Conservation (phyloP, 92 coral and sea anemone species). For the Muricea muricata region DNA sequence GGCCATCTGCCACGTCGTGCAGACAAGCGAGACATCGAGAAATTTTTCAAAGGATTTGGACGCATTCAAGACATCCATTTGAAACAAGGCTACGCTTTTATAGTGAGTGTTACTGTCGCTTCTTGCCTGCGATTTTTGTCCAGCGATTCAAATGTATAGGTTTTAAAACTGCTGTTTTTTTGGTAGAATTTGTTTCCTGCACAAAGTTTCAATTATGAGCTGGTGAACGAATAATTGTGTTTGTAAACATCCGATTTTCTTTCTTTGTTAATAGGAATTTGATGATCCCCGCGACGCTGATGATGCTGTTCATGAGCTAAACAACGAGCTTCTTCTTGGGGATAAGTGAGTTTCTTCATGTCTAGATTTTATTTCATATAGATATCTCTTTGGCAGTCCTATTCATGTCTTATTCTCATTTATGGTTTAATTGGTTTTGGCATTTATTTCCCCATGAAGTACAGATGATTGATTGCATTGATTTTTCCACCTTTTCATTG, state of each 20-base stretch:
- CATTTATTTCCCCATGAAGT: too few relatives aligned
- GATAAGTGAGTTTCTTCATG: constrained; percentile 69
- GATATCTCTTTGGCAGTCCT: neutral
- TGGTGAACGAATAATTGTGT: neutral
- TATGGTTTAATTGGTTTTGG: too few relatives aligned
- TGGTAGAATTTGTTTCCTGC: neutral
- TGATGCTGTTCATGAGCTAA: constrained; percentile 95
- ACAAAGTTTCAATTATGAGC: neutral
- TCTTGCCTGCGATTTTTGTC: neutral
- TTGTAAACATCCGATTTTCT: neutral
- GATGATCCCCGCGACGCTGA: constrained; percentile 95
- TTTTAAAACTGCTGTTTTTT: neutral
- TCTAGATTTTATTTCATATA: neutral
- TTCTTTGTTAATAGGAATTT: constrained; percentile 75
- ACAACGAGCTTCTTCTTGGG: constrained; percentile 87
- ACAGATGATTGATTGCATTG: too few relatives aligned
- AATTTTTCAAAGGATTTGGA: constrained; percentile 91
- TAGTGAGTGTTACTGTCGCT: constrained; percentile 64
- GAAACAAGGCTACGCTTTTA: constrained; percentile 94
- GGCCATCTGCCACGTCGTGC: constrained; percentile 85
- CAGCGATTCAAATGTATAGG: neutral
- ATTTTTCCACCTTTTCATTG: too few relatives aligned
- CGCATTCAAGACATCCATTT: constrained; percentile 88
- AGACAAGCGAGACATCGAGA: constrained; percentile 81
- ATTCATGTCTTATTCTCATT: too few relatives aligned